Conservation (phyloP, 2,888 invertebrate species). For the Chorisops tibialis region DNA sequence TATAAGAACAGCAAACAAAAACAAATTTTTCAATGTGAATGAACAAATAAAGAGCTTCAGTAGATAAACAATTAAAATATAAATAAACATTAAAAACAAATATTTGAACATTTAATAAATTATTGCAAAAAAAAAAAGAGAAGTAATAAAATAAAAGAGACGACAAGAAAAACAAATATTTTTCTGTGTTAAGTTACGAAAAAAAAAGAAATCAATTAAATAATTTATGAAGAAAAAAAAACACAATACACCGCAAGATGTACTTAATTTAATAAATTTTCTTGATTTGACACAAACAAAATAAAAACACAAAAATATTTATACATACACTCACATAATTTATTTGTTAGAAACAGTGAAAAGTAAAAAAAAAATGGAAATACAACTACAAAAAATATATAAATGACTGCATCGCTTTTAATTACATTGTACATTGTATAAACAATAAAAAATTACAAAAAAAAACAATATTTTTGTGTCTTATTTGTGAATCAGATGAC, state of each 20-base stretch:
- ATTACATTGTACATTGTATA: constrained; percentile 36
- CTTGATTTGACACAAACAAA: no score
- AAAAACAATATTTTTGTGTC: background rate
- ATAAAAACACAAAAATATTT: constrained; percentile 7
- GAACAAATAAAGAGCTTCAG: constrained; percentile 12
- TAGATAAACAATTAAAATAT: constrained; percentile 9
- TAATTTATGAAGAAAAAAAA: no score
- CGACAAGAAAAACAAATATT: background rate
- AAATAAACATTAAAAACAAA: background rate
- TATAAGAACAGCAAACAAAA: constrained; percentile 1
- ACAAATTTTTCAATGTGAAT: constrained; percentile 16
- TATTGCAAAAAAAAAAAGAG: background rate
- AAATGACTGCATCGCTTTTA: constrained; percentile 36
- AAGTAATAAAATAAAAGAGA: background rate
- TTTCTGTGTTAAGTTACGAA: no score
- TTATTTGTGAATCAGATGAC: background rate
- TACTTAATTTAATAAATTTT: no score
- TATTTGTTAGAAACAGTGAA: constrained; percentile 10
- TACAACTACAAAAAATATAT: constrained; percentile 17
- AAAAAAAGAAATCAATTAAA: no score
- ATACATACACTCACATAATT: constrained; percentile 3
- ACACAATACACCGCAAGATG: no score
- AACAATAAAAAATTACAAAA: constrained; percentile 30
- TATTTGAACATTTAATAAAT: background rate
- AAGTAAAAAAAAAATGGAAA: background rate